Base-by-base conservation (phyloP, 2,888 invertebrate genomes). In the Melolontha melolontha region DNA sequence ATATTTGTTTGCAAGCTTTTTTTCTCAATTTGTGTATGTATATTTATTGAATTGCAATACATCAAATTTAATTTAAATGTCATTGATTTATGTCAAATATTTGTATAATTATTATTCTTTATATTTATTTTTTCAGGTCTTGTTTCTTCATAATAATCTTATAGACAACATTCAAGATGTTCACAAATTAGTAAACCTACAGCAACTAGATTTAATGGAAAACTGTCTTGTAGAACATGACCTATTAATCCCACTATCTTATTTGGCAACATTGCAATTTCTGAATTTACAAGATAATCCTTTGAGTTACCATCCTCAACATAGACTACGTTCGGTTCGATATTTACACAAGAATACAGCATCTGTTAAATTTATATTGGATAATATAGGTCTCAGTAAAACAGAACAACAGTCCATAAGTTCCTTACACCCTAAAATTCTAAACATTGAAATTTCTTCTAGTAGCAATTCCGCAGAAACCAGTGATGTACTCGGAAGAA, bases 141-240 rank as follows among this genome's bases (percentile, higher is more conserved):
- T 91, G 10, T 85, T 88, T 63, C 78, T 90, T 51, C 87, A 86
- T 72, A 88, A 89, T 78, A 91, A 91, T 79, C 88, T 87, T 70
- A 86, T 91, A 62, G 89, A 89, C 72, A 86, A 87, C 75, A 78
- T 90, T 42, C 79, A 81, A 71, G 89, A 84, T 44, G 76, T 90
- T 42, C 82, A 85, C 34, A 82, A 83, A 49, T 78, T 90, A 34
- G 85, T 86, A 69, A 85, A 85, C 71, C 75, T 91, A n/a, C 84
- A 82, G 7, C 87, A 88, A 77, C 79, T 91, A 51, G 89, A 91
- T 81, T 77, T 91, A 44, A 87, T 88, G 0, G 86, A 87, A 62
- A 91, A 91, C 78, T 89, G 87, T 75, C 78, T 91, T 64, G 76
- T 87, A n/a, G 87, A 89, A 70, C 90, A 91, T 77, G 81, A 83